Conservation (phyloP, 2,113 vertebrate species). For the Cyphotilapia sp. region DNA sequence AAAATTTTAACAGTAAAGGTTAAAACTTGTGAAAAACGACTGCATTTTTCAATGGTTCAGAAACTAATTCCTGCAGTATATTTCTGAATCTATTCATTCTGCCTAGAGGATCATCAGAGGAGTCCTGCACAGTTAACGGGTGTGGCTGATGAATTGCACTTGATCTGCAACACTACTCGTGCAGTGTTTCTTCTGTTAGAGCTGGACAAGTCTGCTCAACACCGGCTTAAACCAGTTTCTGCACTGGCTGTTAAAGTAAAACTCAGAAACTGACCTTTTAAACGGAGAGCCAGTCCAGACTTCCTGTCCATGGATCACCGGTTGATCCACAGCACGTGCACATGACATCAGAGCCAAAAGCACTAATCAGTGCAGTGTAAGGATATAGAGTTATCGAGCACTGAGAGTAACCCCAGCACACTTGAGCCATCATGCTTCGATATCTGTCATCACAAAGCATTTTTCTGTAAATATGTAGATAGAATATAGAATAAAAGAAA, state of each 20-base stretch:
- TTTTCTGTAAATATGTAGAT: constrained; percentile 47
- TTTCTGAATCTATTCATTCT: not conserved
- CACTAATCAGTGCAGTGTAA: constrained; percentile 23
- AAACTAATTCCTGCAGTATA: not conserved
- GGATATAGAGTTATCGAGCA: constrained; percentile 6
- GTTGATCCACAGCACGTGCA: not conserved
- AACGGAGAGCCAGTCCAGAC: not conserved
- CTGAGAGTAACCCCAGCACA: constrained; percentile 24
- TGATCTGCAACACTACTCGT: not conserved
- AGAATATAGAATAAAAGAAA: not conserved
- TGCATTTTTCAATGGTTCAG: accelerated
- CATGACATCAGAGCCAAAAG: constrained; percentile 7
- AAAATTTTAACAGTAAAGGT: not conserved
- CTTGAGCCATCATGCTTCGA: constrained; percentile 79
- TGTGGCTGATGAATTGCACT: not conserved
- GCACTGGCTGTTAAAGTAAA: not conserved
- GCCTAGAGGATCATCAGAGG: not conserved
- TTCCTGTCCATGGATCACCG: not conserved
- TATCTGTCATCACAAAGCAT: constrained; percentile 76
- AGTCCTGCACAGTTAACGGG: not conserved
- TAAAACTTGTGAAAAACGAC: not conserved
- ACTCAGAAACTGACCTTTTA: not conserved
- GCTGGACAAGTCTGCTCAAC: not conserved
- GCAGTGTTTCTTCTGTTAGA: not conserved
- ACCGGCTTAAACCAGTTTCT: not conserved